Evolutionary conservation across 2,888 invertebrate genomes (phyloP).

Genomic region (Calliopum simillimum): DNA sequence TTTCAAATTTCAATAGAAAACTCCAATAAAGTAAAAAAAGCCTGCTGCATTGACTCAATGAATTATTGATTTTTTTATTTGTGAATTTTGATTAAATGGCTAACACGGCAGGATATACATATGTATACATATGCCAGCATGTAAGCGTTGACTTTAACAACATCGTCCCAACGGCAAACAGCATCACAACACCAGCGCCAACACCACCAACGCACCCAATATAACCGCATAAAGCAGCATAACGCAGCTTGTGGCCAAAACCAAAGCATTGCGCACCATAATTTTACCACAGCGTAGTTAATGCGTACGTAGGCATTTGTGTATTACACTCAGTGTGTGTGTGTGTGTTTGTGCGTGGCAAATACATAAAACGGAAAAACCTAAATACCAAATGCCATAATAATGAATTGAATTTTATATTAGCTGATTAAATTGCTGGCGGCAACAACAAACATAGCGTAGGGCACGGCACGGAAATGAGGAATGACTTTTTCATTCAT

Average conservation of each 20-base stretch:
- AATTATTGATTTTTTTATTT: conserved; percentile 20
- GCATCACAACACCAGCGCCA: neutral
- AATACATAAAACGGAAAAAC: neutral
- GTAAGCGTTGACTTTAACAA: too few species aligned
- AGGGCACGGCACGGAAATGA: neutral
- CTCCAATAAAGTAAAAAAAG: neutral
- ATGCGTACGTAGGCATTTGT: neutral
- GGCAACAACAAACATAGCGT: too few species aligned
- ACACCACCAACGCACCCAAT: neutral
- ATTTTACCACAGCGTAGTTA: neutral
- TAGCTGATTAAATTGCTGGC: conserved; percentile 26
- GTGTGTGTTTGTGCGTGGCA: neutral
- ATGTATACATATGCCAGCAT: too few species aligned
- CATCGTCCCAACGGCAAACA: neutral
- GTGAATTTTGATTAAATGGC: conserved; percentile 26
- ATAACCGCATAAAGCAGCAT: too few species aligned
- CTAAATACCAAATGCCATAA: neutral
- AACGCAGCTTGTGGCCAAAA: too few species aligned
- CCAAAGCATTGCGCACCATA: too few species aligned
- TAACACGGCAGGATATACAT: neutral
- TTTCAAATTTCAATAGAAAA: neutral
- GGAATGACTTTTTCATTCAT: neutral
- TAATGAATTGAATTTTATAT: conserved; percentile 30
- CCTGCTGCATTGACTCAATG: neutral
- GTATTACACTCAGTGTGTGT: too few species aligned